phyloP scores from a whole-genome alignment of 2,113 vertebrate genomes.

The Indicator indicator region DNA sequence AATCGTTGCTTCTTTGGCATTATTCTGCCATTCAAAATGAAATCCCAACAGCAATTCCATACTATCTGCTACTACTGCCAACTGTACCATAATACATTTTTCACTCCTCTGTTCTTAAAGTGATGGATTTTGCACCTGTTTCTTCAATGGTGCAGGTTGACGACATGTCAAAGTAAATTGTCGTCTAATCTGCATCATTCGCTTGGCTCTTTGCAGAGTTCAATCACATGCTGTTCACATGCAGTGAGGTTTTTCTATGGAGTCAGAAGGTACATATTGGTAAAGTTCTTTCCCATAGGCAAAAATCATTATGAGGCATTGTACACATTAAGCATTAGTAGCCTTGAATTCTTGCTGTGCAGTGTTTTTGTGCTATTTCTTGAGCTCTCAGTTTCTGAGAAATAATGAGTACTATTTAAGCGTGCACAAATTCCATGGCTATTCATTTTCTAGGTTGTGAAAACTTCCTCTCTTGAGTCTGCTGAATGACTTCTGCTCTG shows the following conservation, averaged over 20 bases:
- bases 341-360: not conserved
- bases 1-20: not conserved
- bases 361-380: not conserved
- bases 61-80: not conserved
- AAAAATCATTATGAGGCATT: not conserved
- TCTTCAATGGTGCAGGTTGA: not conserved
- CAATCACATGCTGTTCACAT: not conserved
- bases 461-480: not conserved
- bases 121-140: not conserved
- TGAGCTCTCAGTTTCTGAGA: not conserved
- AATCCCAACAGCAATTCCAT: not conserved
- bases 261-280: not conserved
- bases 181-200: not conserved
- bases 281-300: not conserved
- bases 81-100: not conserved
- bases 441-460: not conserved
- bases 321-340: not conserved
- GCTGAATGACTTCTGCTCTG: not conserved
- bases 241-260: not conserved
- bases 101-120: not conserved
- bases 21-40: not conserved
- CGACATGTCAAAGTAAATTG: not conserved
- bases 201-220: not conserved
- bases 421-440: not conserved
- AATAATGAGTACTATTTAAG: not conserved